Percentiles rank a stretch among this genome's conserved stretches.
Conservation (phyloP, 2,888 invertebrate species). For the Pollenia griseotomentosa region DNA sequence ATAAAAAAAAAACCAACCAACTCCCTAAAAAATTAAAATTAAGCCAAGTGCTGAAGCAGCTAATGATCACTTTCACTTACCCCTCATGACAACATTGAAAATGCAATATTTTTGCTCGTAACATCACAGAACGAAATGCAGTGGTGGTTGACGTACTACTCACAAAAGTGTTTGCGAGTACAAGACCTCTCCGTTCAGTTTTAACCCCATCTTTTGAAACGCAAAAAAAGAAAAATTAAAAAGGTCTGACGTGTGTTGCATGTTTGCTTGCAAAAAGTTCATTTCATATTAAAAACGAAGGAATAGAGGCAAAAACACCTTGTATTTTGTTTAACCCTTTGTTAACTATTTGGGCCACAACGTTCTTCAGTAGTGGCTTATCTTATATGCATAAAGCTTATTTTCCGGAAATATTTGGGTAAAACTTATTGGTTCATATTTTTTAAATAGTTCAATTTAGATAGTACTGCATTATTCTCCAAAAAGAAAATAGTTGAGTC, state of each 20-base stretch:
- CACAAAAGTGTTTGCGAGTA: neutral
- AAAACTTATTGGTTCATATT: no score
- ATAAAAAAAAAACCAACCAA: neutral
- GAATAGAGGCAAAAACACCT: neutral
- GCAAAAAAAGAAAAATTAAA: neutral
- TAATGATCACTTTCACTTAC: conserved; percentile 62
- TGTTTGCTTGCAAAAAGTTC: conserved; percentile 33
- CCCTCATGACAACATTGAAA: conserved; percentile 21
- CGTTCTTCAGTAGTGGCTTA: neutral
- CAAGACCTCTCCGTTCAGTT: conserved; percentile 12
- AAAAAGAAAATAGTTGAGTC: no score
- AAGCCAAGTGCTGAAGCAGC: conserved; percentile 63
- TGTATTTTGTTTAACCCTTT: conserved; percentile 45
- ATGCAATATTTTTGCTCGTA: conserved; percentile 9
- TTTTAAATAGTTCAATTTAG: no score
- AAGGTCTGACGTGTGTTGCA: conserved; percentile 54
- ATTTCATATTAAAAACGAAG: conserved; percentile 3
- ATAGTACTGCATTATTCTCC: no score
- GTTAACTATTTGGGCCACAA: neutral
- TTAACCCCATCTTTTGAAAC: conserved; percentile 39
- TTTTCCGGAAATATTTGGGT: no score
- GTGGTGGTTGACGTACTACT: neutral
- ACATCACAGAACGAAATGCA: neutral
- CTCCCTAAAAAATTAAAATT: conserved; percentile 28
- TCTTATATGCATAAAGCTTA: neutral